Evolutionary conservation across 2,888 invertebrate genomes (phyloP), one percentile per base, ranked within the genome.

Genomic region (Ennomos quercinarius): DNA sequence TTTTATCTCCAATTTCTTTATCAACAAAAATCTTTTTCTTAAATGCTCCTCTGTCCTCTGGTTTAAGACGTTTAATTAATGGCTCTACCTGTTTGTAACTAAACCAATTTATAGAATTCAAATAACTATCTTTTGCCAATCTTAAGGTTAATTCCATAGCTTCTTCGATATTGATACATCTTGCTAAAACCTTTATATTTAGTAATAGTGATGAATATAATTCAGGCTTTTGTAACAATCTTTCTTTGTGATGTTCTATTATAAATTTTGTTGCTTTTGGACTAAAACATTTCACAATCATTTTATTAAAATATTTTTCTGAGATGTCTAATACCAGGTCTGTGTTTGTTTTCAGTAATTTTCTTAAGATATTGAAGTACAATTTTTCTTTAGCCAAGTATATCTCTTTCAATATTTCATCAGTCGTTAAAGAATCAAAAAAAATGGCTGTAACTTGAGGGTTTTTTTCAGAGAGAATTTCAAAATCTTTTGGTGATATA

Each of bases 1-100:
- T 48, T 27, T 38, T 42, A 1, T 64, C 60, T 0, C 70, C 72
- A 17, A 72, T 8, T 6, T 64, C 57, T 44, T 68, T 69, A 17
- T 78, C 73, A 0, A 73, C 65, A 55, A 84, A 84, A 11, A 83
- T 56, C 41, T 70, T 68, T 55, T 71, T 71, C 43, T 74, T 67
- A 44, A 76, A 68, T 0, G 49, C 52, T 2, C 59, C 45, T 54
- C 72, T 67, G 10, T 74, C 68, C 43, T 71, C 56, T 0, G 61
- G 54, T 11, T 50, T 61, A 3, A 77, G 41, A 2, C 61, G 51
- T 57, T 74, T 77, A 2, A 76, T 61, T 8, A 77, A 37, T 1
- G 72, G 73, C 49, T 74, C 73, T 4, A 73, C 67, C 8, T 55
- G 61, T 61, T 72, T 67, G 17, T 72, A 76, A 6, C 61, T 50